A percentile compares a stretch with the other conserved stretches of the same genome.
Evolutionary conservation across 2,888 invertebrate species (phyloP).

Genomic region (Polymixis lichenea): DNA sequence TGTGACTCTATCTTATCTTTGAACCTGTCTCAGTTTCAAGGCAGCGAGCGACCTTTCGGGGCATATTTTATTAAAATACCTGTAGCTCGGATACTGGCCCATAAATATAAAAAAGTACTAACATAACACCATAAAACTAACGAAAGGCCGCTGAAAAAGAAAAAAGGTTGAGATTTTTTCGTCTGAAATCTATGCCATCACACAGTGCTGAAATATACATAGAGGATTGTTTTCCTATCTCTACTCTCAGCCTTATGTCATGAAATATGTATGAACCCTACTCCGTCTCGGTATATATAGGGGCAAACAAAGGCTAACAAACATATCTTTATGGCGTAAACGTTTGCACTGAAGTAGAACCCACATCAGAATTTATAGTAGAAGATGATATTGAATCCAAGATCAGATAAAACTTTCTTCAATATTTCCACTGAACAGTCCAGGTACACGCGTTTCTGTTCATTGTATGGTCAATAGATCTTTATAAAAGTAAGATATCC

Average conservation of each 20-base stretch:
- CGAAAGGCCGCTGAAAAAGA: constrained; percentile 31
- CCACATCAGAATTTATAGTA: constrained; percentile 18
- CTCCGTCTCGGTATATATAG: constrained; percentile 27
- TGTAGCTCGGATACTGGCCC: constrained; percentile 18
- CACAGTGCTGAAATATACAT: constrained; percentile 43
- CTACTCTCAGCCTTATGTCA: constrained; percentile 46
- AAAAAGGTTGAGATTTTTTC: constrained; percentile 44
- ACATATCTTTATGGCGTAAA: constrained; percentile 52
- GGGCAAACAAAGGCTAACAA: constrained; percentile 44
- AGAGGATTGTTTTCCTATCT: constrained; percentile 54
- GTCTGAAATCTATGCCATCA: constrained; percentile 50
- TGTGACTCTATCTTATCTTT: constrained; percentile 7
- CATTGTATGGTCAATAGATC: not conserved
- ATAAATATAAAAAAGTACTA: constrained; percentile 49
- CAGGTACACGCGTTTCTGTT: not conserved
- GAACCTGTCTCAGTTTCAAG: constrained; percentile 8
- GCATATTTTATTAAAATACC: constrained; percentile 49
- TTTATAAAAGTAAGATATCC: not conserved
- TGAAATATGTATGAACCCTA: constrained; percentile 62
- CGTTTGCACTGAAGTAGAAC: constrained; percentile 32
- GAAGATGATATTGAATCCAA: constrained; percentile 15
- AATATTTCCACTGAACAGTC: not conserved
- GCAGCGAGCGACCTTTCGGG: constrained; percentile 11
- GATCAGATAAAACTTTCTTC: constrained; percentile 29
- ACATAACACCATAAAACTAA: constrained; percentile 49